These are phyloP conservation scores for Ariopsis seemanni DNA, from an alignment of 2,113 vertebrate genomes.

Conservation along the genomic window DNA sequence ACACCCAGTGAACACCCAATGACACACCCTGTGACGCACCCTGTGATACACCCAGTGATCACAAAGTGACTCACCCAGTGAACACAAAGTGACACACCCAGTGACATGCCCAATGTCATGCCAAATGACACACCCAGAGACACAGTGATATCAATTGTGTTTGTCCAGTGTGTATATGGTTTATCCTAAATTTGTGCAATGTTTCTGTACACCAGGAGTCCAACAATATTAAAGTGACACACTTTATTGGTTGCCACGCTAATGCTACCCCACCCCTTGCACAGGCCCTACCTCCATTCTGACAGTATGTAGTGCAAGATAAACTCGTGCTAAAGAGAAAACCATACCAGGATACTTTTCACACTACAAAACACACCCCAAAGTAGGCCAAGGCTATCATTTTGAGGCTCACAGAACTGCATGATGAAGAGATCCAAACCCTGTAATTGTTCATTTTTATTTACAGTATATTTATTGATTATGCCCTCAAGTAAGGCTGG, in stretches of 20 bases:
- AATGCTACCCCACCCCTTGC: background rate
- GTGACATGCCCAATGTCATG: background rate
- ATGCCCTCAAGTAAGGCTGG: background rate
- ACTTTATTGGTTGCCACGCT: background rate
- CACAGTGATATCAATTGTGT: background rate
- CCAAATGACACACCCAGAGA: background rate
- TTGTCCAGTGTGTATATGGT: background rate
- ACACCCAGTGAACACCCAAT: too few species aligned
- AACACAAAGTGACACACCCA: background rate
- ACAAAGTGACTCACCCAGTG: background rate
- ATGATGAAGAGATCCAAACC: background rate
- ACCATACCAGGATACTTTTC: background rate
- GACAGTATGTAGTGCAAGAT: background rate
- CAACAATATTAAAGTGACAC: background rate
- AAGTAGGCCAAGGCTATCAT: background rate
- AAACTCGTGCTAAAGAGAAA: background rate
- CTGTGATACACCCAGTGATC: background rate
- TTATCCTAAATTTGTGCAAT: background rate
- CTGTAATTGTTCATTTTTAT: constrained; percentile 29
- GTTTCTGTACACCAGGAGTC: background rate
- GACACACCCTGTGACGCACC: too few species aligned
- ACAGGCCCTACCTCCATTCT: background rate
- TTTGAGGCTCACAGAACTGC: background rate
- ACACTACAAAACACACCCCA: background rate
- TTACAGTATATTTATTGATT: constrained; percentile 14